Base-by-base conservation (phyloP, 2,888 invertebrate species). In the Augochlorella aurata region DNA sequence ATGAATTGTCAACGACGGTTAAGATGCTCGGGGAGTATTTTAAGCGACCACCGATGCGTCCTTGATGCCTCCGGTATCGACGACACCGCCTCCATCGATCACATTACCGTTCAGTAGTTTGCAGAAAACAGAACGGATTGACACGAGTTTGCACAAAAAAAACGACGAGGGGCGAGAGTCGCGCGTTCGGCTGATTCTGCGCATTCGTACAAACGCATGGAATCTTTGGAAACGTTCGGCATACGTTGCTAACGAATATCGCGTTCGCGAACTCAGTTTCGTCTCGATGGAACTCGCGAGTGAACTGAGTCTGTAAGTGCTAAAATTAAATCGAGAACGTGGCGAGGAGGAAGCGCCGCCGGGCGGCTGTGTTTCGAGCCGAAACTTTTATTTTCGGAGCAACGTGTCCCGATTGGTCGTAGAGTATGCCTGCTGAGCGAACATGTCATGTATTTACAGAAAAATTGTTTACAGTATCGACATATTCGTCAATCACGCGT, bases 241-340 rank as follows among this genome's bases (percentile, higher is more conserved):
- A 7, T 14, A 70, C 50, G 74, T 14, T n/a, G 72, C 21, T 16
- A 9, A 61, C 47, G 61, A 68, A 16, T 58, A 61, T 58, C 38
- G 44, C 72, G 52, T 67, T 24, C 29, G 65, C 68, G 72, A 47
- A 61, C 58, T 69, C 52, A 76, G 52, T 73, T 86, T 79, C 61
- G 67, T 54, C 79, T 49, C 79, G 85, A 76, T 75, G 86, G 73
- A 70, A 79, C 82, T 77, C 80, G 73, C 83, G 84, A 85, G 83
- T 50, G 72, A 72, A 83, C 82, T 87, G 84, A 87, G 83, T 87
- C 77, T 79, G 79, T 79, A 75, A 87, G 90, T 89, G 90, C 92
- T 92, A 92, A 91, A 92, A 91, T 92, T 92, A 92, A 90, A 90
- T 89, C 82, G 74, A 74, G 86, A 89, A 85, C 86, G 74, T 79